phyloP scores from a whole-genome alignment of 2,797 vertebrate species.

The Cynopterus sphinx region DNA sequence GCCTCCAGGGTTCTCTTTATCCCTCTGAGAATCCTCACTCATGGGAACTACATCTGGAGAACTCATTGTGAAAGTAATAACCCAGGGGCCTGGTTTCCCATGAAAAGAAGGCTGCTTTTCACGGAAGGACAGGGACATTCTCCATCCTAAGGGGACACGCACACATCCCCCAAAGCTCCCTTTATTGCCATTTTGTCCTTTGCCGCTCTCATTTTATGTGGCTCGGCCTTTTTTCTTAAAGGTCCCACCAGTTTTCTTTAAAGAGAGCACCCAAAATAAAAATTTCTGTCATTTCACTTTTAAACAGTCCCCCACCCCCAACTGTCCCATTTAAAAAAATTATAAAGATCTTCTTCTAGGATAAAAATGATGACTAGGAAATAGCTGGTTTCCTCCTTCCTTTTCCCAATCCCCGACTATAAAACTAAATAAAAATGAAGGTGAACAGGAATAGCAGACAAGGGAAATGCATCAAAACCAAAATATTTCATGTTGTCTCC shows the following conservation, averaged over 20 bases:
- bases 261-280: neutral
- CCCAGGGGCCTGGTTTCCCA: constrained; percentile 16
- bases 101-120: constrained; percentile 55
- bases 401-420: too few species aligned
- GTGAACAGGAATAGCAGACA: neutral
- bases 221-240: neutral
- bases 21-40: constrained; percentile 74
- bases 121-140: constrained; percentile 48
- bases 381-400: neutral
- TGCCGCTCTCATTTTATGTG: constrained; percentile 35
- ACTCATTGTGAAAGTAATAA: constrained; percentile 73
- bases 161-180: neutral
- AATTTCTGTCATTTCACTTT: neutral
- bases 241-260: neutral
- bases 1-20: constrained; percentile 28
- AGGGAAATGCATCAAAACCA: neutral
- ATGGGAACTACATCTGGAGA: constrained; percentile 81
- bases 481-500: neutral
- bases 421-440: neutral
- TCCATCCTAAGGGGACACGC: constrained; percentile 68
- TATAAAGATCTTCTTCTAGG: neutral
- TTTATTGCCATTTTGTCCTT: neutral
- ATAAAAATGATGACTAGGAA: neutral
- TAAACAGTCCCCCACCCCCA: neutral
- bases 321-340: neutral